Evolutionary conservation across 2,797 vertebrate species (phyloP), one percentile per base, ranked within the genome.

Genomic region (Cercopithecus petaurista): DNA sequence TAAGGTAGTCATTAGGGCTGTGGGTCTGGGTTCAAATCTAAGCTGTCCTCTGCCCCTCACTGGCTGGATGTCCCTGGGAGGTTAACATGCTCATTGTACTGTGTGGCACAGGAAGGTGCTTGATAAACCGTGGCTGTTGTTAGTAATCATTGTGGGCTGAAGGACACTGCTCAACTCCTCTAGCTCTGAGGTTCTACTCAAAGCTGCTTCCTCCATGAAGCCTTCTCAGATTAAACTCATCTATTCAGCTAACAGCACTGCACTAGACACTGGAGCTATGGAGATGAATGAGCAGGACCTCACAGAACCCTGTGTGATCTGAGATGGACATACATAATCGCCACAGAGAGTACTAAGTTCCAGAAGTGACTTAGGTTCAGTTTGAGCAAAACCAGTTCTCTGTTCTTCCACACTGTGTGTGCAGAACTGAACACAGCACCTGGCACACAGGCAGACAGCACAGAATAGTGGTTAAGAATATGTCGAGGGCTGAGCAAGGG

Each of bases 131-230:
- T 15, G 46, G 55, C 50, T 48, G 26, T 39, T 52, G 15, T 39
- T 57, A 75, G 76, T 41, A 8, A n/a, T 73, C 52, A 22, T n/a
- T n/a, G 41, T 46, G 52, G 19, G 52, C 50, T 64, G 13, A 93
- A 94, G 92, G 92, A 64, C 55, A 88, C 15, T 39, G 28, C 19
- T 80, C 21, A 73, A 21, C 36, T 93, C 33, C 52, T 89, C 52
- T 61, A 21, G 73, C 30, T 26, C 77, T 43, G 76, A 87, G 76
- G 26, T 4, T 57, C n/a, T 17, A 9, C 13, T 10, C 36, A 52
- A 91, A 67, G 39, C 64, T 39, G 21, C 88, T 88, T 92, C 93
- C n/a, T 88, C 88, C 28, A 22, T 1, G 82, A 97, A 96, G 95
- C 21, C 84, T 88, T 93, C 95, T 57, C 46, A 59, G 77, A 84